Evolutionary conservation across 2,113 vertebrate genomes (phyloP), one percentile per base, ranked within the genome.

Genomic region (Dasyornis broadbenti): DNA sequence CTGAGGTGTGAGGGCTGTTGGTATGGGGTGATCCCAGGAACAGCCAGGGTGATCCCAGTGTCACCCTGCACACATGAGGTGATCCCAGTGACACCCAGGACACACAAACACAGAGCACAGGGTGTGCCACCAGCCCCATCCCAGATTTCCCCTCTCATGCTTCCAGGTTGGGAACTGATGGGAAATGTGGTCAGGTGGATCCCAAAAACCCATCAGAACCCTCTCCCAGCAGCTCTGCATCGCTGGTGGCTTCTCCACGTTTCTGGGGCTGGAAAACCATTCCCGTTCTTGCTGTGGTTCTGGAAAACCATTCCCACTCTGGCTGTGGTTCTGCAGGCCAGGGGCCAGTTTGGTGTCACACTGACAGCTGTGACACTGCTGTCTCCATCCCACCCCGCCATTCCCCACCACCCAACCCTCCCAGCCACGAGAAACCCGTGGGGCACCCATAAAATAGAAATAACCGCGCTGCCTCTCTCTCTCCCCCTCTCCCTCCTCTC

Each of bases 351-450:
- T 27, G 44, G 70, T 27, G 61, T 27, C 44, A 70, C 52, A 9
- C 15, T n/a, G n/a, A n/a, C 21, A 59, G 65, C 37, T 3, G 11
- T 1, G 4, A 27, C 6, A 24, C 31, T 11, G 17, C 31, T 4
- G 13, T 26, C 87, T 76, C 27, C 2, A 9, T 2, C 42, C 18
- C 11, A 35, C 39, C 73, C 50, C 0, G 0, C 3, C 0, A 11
- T 11, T n/a, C 23, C 33, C 42, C 70, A 21, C 49, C 1, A 0
- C 10, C 63, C 78, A 6, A 7, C 22, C 1, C 77, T 6, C 39
- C 2, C 44, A 45, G n/a, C 3, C 31, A 0, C 7, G 2, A 49
- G 16, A 68, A 71, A 2, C 59, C 69, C 1, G 1, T 8, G 3
- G 68, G 50, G 28, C 2, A 0, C 6, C 49, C 28, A 0, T 3